phyloP scores from a whole-genome alignment of 2,797 vertebrate genomes.

The Rachycentron canadum region DNA sequence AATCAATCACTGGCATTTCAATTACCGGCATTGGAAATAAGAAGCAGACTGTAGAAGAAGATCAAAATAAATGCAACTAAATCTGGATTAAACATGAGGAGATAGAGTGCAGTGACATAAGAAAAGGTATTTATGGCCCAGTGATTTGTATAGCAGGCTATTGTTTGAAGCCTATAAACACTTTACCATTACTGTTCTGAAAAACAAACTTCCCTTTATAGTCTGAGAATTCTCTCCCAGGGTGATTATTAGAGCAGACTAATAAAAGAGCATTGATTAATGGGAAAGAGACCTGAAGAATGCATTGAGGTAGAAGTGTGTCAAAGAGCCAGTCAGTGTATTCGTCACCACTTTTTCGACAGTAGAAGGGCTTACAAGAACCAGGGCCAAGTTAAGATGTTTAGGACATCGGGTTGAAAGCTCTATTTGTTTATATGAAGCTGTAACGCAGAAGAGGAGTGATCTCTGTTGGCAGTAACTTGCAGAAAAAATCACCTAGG shows the following conservation, averaged over 20 bases:
- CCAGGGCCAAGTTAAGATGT: constrained; percentile 60
- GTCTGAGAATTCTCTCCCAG: constrained; percentile 52
- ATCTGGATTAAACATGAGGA: constrained; percentile 29
- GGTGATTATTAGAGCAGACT: constrained; percentile 60
- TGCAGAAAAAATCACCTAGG: constrained; percentile 68
- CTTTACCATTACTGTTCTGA: constrained; percentile 48
- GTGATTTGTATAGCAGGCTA: constrained; percentile 49
- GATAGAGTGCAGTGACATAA: constrained; percentile 20
- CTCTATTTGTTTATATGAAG: constrained; percentile 69
- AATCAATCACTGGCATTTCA: neutral
- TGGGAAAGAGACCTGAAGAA: constrained; percentile 61
- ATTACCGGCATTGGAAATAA: neutral
- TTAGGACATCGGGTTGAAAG: constrained; percentile 66
- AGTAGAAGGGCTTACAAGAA: constrained; percentile 46
- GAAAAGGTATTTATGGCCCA: constrained; percentile 22
- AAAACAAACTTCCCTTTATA: constrained; percentile 68
- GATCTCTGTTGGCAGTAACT: constrained; percentile 68
- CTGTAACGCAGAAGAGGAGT: constrained; percentile 58
- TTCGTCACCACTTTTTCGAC: constrained; percentile 59
- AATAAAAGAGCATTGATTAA: constrained; percentile 72
- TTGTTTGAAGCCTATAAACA: constrained; percentile 67
- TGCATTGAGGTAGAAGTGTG: constrained; percentile 73
- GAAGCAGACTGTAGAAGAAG: neutral
- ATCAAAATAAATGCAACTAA: neutral
- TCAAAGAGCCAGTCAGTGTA: constrained; percentile 65